Evolutionary conservation across 35 echinoderm and acorn worm species (phyloP).

Genomic region (Apostichopus parvimensis): DNA sequence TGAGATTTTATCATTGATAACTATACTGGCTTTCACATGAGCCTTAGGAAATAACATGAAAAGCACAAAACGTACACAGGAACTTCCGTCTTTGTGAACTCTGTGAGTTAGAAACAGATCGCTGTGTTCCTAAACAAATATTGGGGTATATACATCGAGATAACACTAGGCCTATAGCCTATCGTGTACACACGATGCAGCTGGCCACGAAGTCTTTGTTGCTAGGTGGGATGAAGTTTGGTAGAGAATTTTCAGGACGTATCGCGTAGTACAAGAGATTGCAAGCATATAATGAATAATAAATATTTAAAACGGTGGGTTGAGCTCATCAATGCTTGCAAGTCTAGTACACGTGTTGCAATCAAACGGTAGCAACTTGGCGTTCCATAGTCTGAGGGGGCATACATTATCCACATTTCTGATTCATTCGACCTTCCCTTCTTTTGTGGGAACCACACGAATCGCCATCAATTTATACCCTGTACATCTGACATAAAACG

Average conservation of each 20-base stretch:
- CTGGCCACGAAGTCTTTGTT: not conserved
- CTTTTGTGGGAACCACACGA: not conserved
- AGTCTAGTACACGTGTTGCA: not conserved
- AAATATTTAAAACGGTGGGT: conserved; percentile 13
- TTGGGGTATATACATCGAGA: not conserved
- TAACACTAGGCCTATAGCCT: not conserved
- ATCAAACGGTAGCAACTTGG: not conserved
- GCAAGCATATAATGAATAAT: conserved; percentile 18
- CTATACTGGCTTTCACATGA: not conserved
- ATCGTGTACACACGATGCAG: not conserved
- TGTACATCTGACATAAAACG: conserved; percentile 20
- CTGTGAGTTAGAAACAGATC: not conserved
- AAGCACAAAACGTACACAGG: not conserved
- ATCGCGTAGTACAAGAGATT: conserved; percentile 4
- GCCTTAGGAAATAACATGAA: not conserved
- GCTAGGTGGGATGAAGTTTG: not conserved
- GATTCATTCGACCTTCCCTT: not conserved
- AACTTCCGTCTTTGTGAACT: not conserved
- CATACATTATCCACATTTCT: not conserved
- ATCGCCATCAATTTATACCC: conserved; percentile 28
- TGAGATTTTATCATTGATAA: no score
- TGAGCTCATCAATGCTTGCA: not conserved
- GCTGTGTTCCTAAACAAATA: not conserved
- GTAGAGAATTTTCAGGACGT: not conserved
- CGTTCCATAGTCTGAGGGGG: not conserved